Base-by-base conservation (phyloP, 2,113 vertebrate genomes). In the Equus przewalskii region DNA sequence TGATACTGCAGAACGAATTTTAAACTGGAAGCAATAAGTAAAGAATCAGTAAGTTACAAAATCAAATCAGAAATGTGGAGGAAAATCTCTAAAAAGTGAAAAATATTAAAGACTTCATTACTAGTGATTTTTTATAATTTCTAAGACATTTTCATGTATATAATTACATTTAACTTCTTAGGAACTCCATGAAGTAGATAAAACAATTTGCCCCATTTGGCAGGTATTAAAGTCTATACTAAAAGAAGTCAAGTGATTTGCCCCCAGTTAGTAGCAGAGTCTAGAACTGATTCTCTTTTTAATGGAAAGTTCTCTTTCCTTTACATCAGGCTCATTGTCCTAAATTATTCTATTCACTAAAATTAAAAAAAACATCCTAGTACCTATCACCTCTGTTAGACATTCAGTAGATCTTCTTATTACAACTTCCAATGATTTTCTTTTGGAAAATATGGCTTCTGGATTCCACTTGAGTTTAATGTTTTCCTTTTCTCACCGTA, bases 11-110 rank as follows among this genome's bases (percentile, higher is more conserved):
- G 46, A 75, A 91, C 70, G 24, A 51, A 76, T 89, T 88, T 79
- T 96, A 89, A 70, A 70, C 15, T 67, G 83, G 67, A 82, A 95
- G 15, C 62, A 82, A 81, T 56, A 92, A 91, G n/a, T 76, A 72
- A 90, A 95, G 30, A 79, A 92, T 76, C 64, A 72, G 49, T 56
- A 62, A 90, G n/a, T 83, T 22, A 67, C 54, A 60, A 72, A 92
- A 73, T 91, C 46, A 94, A 81, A 79, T 73, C 22, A 82, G 26
- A 86, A 89, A 89, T 82, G 26, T 78, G 44, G 16, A 89, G 28
- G 8, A 33, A 4, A 86, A 67, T 64, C 12, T 85, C 22, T 79
- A 67, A 79, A 94, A 92, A 18, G 46, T 72, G 33, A 54, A 94
- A 92, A 33, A 69, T 46, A 76, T 72, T 92, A 82, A 86, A 86